phyloP scores from a whole-genome alignment of 1,140 invertebrate genomes.

The Grapholita molesta region DNA sequence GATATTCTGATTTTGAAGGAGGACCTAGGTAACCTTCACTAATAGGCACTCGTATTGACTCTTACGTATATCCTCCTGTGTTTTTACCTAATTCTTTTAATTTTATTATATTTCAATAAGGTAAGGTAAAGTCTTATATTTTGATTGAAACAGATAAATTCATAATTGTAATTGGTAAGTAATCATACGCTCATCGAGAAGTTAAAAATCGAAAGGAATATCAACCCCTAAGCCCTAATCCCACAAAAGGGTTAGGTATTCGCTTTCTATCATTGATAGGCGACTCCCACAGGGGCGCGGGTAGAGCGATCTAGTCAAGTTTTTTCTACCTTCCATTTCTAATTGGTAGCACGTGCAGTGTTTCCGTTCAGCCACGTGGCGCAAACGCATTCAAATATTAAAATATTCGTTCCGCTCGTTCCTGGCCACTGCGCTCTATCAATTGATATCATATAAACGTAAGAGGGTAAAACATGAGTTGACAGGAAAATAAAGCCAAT shows the following conservation, averaged over 20 bases:
- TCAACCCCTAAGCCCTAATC: neutral
- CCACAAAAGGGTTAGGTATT: conserved; percentile 23
- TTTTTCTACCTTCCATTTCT: conserved; percentile 59
- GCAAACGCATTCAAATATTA: conserved; percentile 51
- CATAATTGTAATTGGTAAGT: neutral
- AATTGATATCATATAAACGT: conserved; percentile 49
- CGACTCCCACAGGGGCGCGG: conserved; percentile 41
- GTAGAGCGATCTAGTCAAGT: conserved; percentile 44
- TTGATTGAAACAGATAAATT: neutral
- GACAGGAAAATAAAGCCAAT: conserved; percentile 45
- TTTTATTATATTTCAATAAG: no score
- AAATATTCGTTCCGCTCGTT: conserved; percentile 55
- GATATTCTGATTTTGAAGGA: no score
- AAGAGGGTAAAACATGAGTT: conserved; percentile 47
- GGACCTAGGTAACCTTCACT: no score
- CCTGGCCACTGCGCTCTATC: conserved; percentile 30
- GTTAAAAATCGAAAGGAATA: conserved; percentile 2
- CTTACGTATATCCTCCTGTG: no score
- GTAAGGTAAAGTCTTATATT: no score
- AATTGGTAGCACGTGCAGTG: conserved; percentile 72
- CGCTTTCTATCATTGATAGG: conserved; percentile 40
- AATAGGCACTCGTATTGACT: no score
- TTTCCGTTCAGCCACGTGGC: conserved; percentile 70
- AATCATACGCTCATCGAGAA: neutral
- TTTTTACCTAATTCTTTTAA: no score